These are phyloP conservation scores for Stigmatopora argus DNA, from an alignment of 2,113 vertebrate species.

Conservation along the genomic window DNA sequence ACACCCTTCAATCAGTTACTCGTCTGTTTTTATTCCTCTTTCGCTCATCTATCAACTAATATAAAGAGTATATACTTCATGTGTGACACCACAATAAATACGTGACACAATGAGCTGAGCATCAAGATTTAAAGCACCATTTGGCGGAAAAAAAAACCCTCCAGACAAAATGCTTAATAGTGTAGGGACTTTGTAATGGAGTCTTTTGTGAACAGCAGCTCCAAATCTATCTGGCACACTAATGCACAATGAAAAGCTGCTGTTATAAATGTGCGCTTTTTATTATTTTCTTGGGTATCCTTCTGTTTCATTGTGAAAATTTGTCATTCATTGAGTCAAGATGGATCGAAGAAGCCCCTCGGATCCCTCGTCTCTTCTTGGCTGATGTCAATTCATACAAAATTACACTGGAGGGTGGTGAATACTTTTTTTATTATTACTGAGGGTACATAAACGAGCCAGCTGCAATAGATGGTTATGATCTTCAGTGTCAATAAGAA, in stretches of 20 bases:
- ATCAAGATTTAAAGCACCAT: conserved; percentile 18
- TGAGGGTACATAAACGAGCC: conserved; percentile 32
- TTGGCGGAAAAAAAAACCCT: conserved; percentile 14
- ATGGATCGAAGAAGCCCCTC: conserved; percentile 4
- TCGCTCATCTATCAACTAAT: conserved; percentile 30
- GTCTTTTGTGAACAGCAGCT: conserved; percentile 24
- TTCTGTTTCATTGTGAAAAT: conserved; percentile 24
- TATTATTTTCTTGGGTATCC: conserved; percentile 14
- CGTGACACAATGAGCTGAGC: conserved; percentile 25
- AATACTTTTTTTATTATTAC: conserved; percentile 18
- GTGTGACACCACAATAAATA: conserved; percentile 28
- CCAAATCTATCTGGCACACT: conserved; percentile 20
- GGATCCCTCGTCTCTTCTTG: neutral
- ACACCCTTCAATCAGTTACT: conserved; percentile 16
- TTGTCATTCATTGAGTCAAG: conserved; percentile 17
- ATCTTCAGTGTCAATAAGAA: neutral
- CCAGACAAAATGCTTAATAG: conserved; percentile 1
- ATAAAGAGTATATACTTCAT: conserved; percentile 28
- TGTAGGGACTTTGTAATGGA: neutral
- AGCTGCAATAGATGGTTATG: conserved; percentile 6
- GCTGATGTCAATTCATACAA: conserved; percentile 12
- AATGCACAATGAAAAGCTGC: conserved; percentile 23
- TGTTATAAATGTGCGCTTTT: conserved; percentile 7
- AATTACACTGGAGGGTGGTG: conserved; percentile 2
- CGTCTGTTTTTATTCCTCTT: conserved; percentile 15